Evolutionary conservation across 2,113 vertebrate species (phyloP).

Genomic region (Salvelinus fontinalis): DNA sequence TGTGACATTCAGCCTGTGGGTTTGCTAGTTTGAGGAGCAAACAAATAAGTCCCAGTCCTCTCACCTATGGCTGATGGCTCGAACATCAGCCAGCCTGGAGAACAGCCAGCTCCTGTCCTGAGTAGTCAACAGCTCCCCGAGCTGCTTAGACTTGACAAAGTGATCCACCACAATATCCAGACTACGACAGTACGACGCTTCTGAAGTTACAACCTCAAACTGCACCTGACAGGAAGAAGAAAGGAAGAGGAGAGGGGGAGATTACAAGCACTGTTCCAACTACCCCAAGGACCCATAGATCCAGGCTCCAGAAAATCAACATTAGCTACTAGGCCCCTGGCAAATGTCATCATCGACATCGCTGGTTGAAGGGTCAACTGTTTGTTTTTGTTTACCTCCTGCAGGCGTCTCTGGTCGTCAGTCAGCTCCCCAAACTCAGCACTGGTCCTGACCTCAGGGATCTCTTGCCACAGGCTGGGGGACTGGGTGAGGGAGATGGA

Average conservation of each 20-base stretch:
- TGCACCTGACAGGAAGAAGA: constrained; percentile 76
- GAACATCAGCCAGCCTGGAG: constrained; percentile 87
- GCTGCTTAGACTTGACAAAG: constrained; percentile 82
- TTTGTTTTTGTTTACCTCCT: constrained; percentile 80
- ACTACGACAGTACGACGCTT: constrained; percentile 92
- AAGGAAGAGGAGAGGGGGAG: background rate
- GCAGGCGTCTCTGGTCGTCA: constrained; percentile 85
- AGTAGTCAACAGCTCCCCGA: constrained; percentile 77
- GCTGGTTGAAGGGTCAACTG: background rate
- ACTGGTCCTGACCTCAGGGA: constrained; percentile 82
- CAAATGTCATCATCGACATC: background rate
- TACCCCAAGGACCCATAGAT: background rate
- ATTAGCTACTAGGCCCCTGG: background rate
- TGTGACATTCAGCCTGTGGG: too few species aligned
- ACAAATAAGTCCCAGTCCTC: constrained; percentile 6
- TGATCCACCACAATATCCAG: constrained; percentile 91
- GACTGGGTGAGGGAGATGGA: constrained; percentile 79
- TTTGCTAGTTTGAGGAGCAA: background rate
- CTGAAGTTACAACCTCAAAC: constrained; percentile 93
- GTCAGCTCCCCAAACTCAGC: constrained; percentile 78
- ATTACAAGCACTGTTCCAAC: background rate
- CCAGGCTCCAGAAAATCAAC: background rate
- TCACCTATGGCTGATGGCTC: constrained; percentile 87
- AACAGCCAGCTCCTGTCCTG: constrained; percentile 97
- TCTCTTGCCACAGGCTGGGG: constrained; percentile 88